Percentiles rank a stretch among this genome's conserved stretches.
Evolutionary conservation across 2,797 vertebrate species (phyloP).

Genomic region (Florisuga fusca): DNA sequence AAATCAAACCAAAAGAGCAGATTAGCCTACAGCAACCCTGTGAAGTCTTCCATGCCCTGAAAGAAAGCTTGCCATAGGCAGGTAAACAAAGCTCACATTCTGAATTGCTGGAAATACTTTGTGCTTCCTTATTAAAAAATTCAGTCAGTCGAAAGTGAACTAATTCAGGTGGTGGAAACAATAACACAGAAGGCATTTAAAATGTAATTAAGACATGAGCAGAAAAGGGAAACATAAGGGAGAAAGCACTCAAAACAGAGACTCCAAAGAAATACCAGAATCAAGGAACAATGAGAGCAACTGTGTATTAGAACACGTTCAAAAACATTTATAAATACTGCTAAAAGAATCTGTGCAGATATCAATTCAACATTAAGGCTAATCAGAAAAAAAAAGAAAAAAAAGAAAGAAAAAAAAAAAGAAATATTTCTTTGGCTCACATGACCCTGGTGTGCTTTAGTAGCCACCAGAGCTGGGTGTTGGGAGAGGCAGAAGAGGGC

Average conservation of each 20-base stretch:
- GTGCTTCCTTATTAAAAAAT: slow-evolving; percentile 68
- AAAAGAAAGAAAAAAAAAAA: too few species aligned
- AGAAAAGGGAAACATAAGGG: slow-evolving; percentile 40
- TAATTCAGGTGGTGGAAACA: slow-evolving; percentile 73
- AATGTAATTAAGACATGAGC: slow-evolving; percentile 65
- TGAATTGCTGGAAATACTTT: slow-evolving; percentile 64
- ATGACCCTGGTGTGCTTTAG: not conserved
- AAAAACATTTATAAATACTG: not conserved
- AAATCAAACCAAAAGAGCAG: slow-evolving; percentile 70
- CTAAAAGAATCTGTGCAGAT: slow-evolving; percentile 1
- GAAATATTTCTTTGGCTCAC: not conserved
- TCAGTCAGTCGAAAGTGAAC: slow-evolving; percentile 66
- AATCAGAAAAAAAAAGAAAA: not conserved
- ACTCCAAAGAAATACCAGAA: slow-evolving; percentile 49
- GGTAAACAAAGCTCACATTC: slow-evolving; percentile 67
- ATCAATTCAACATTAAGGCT: not conserved
- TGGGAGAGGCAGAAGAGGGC: not conserved
- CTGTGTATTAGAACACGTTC: not conserved
- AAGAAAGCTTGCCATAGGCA: slow-evolving; percentile 68
- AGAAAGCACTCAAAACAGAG: slow-evolving; percentile 33
- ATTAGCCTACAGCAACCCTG: slow-evolving; percentile 56
- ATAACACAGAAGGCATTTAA: slow-evolving; percentile 69
- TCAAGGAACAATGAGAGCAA: slow-evolving; percentile 35
- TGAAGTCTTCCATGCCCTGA: slow-evolving; percentile 44
- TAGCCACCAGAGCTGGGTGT: not conserved